These are phyloP conservation scores for Eunapius fragilis DNA, from an alignment of 37 sponge, comb jelly and placozoan species.

Conservation along the genomic window DNA sequence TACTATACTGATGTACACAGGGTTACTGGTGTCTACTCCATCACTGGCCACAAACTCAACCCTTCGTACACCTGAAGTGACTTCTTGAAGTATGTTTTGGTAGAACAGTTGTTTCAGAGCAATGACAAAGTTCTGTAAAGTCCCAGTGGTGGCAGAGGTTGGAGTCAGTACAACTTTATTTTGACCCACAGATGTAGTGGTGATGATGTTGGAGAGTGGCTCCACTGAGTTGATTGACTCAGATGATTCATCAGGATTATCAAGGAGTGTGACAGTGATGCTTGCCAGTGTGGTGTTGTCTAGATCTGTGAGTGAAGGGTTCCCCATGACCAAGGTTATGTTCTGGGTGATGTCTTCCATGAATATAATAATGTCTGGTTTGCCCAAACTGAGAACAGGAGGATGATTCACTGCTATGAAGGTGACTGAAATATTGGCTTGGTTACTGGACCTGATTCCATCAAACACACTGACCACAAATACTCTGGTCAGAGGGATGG, in stretches of 20 bases:
- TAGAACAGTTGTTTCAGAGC: conserved; percentile 50
- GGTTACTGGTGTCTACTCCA: conserved; percentile 34
- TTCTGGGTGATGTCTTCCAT: conserved; percentile 33
- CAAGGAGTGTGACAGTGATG: conserved; percentile 26
- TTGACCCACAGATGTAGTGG: not conserved
- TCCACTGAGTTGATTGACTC: conserved; percentile 3
- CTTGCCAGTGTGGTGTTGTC: conserved; percentile 44
- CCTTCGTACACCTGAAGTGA: conserved; percentile 31
- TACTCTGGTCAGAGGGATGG: conserved; percentile 39
- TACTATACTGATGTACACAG: conserved; percentile 14
- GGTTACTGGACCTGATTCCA: conserved; percentile 25
- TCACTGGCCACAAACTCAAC: conserved; percentile 56
- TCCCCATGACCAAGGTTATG: conserved; percentile 7
- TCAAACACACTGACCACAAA: conserved; percentile 54
- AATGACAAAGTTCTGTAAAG: conserved; percentile 25
- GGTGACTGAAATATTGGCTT: conserved; percentile 10
- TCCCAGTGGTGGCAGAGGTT: not conserved
- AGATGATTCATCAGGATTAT: conserved; percentile 20
- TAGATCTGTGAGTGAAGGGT: conserved; percentile 46
- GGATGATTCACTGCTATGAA: conserved; percentile 64
- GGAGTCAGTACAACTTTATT: conserved; percentile 3
- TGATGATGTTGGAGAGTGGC: not conserved
- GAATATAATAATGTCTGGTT: conserved; percentile 11
- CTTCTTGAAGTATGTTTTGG: conserved; percentile 71
- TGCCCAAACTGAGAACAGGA: conserved; percentile 57